Conservation (phyloP, 1,140 invertebrate genomes). For the Acromyrmex heyeri region DNA sequence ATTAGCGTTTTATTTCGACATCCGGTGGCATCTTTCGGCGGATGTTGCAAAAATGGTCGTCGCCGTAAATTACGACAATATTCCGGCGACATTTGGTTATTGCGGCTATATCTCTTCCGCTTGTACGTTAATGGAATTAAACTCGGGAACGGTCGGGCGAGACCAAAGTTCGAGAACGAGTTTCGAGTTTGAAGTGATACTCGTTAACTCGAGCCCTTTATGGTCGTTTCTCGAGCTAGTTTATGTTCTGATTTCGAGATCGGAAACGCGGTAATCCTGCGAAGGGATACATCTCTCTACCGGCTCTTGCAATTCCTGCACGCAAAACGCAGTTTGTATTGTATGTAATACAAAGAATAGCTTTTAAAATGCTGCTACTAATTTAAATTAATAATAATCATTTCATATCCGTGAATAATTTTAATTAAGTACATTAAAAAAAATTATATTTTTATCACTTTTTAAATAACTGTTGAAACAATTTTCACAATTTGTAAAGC, state of each 20-base stretch:
- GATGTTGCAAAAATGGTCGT: constrained; percentile 21
- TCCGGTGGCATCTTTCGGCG: neutral
- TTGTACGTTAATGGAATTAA: constrained; percentile 65
- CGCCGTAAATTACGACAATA: constrained; percentile 51
- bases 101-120: constrained; percentile 53
- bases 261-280: constrained; percentile 45
- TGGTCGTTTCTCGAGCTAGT: constrained; percentile 50
- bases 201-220: constrained; percentile 52
- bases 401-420: neutral
- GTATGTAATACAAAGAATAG: neutral
- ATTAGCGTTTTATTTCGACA: constrained; percentile 37
- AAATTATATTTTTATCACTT: neutral
- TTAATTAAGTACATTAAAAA: neutral
- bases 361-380: neutral
- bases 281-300: constrained; percentile 8
- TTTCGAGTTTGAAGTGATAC: constrained; percentile 67
- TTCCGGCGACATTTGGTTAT: constrained; percentile 54
- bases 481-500: constrained; percentile 8
- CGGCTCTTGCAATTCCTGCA: neutral
- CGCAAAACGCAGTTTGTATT: neutral
- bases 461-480: neutral
- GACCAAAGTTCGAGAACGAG: constrained; percentile 48
- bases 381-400: neutral
- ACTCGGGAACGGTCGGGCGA: constrained; percentile 45
- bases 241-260: constrained; percentile 51